Evolutionary conservation across 2,113 vertebrate genomes (phyloP), one percentile per base, ranked within the genome.

Genomic region (Condylura cristata): DNA sequence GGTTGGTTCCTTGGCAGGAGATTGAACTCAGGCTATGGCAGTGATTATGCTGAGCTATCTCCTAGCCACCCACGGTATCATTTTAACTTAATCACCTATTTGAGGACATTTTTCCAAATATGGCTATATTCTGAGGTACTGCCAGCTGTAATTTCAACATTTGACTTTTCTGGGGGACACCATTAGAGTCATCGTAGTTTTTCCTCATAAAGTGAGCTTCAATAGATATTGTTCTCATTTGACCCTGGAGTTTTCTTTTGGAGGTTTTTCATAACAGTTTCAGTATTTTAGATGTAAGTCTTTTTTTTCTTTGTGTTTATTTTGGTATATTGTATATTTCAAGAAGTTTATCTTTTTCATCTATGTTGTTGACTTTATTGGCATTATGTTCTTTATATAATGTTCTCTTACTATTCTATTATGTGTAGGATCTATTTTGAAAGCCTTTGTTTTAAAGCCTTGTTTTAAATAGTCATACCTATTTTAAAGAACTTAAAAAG

Each of bases 401-500:
- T 48, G 51, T 86, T 70, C n/a, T 48, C 32, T 76, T 76, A 56
- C 48, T 30, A 91, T 46, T 85, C 26, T 86, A 48, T 60, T 39
- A 26, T 46, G 44, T 80, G 12, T 79, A 39, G 24, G 28, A 39
- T 71, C 63, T 63, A 10, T 90, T 13, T 70, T 78, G 58, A 75
- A 32, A 93, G 20, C 34, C 48, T 89, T 89, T 48, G 39, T 76
- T 53, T 66, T 79, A 58, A 89, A 81, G 8, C 32, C n/a, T 95
- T 90, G 20, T 79, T 86, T 86, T 61, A 86, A 68, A 51, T 4
- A 74, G 5, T 93, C 44, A 60, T 80, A 74, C 9, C 2, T 65
- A 68, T 61, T 74, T 95, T 68, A 17, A 85, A 79, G 37, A 92
- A 72, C 37, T 85, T 65, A 72, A 74, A 56, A 80, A 32, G 24